A percentile compares a stretch with the other conserved stretches of the same genome.
Evolutionary conservation across 2,888 invertebrate genomes (phyloP).

Genomic region (Epicampocera succincta): DNA sequence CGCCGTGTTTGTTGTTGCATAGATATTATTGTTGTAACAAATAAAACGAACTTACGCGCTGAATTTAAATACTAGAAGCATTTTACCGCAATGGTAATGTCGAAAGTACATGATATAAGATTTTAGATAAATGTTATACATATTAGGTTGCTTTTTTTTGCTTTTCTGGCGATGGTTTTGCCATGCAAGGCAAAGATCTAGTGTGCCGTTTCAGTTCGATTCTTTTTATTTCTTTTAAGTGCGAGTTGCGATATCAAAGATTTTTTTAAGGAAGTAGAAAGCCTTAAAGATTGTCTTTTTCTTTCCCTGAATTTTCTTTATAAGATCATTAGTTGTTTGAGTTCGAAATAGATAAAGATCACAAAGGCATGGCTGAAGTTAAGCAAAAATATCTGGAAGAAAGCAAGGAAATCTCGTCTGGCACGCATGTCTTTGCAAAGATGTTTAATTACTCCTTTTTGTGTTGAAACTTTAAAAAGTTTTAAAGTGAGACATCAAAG

Average conservation of each 20-base stretch:
- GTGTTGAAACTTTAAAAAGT: slow-evolving; percentile 10
- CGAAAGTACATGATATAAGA: slow-evolving; percentile 82
- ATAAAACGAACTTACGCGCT: slow-evolving; percentile 75
- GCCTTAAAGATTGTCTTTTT: slow-evolving; percentile 68
- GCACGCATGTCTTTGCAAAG: slow-evolving; percentile 57
- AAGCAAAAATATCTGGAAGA: neutral
- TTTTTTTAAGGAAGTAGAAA: slow-evolving; percentile 66
- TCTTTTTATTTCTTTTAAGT: slow-evolving; percentile 12
- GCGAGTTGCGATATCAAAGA: slow-evolving; percentile 44
- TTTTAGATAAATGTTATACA: slow-evolving; percentile 78
- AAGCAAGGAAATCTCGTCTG: slow-evolving; percentile 16
- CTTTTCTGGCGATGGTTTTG: slow-evolving; percentile 10
- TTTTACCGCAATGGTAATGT: slow-evolving; percentile 82
- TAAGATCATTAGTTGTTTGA: slow-evolving; percentile 80
- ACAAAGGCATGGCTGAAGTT: neutral
- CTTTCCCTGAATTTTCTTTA: slow-evolving; percentile 70
- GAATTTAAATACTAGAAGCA: slow-evolving; percentile 82
- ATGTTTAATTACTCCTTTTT: slow-evolving; percentile 58
- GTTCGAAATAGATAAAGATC: slow-evolving; percentile 76
- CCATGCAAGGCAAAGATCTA: slow-evolving; percentile 35
- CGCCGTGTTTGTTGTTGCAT: slow-evolving; percentile 17
- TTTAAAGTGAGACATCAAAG: slow-evolving; percentile 61
- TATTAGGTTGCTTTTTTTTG: slow-evolving; percentile 17
- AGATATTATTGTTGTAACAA: neutral
- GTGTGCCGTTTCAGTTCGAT: slow-evolving; percentile 8